phyloP scores from a whole-genome alignment of 1,140 invertebrate genomes.

The Brachionus plicatilis region DNA sequence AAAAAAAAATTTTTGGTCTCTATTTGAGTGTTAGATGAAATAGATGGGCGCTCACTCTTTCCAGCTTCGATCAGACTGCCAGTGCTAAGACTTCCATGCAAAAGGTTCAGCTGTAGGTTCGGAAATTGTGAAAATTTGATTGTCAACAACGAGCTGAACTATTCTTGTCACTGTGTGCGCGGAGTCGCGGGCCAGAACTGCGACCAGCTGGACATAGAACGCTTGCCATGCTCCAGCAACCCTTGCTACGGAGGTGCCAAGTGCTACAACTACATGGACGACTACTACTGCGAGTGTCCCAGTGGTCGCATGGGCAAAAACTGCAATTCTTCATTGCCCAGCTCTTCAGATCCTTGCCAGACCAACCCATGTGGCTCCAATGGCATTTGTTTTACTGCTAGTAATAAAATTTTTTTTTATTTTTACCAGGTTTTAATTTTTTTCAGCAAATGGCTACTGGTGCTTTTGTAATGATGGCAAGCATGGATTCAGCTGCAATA shows the following conservation, averaged over 20 bases:
- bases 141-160: slow-evolving; percentile 13
- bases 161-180: slow-evolving; percentile 26
- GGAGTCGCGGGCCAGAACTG: slow-evolving; percentile 21
- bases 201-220: slow-evolving; percentile 6
- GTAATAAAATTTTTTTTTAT: background rate
- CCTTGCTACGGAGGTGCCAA: slow-evolving; percentile 39
- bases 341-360: background rate
- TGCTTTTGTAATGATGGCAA: slow-evolving; percentile 38
- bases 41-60: background rate
- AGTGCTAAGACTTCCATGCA: slow-evolving; percentile 15
- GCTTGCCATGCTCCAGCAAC: slow-evolving; percentile 15
- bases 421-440: background rate
- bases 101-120: slow-evolving; percentile 26
- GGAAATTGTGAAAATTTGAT: slow-evolving; percentile 40
- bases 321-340: slow-evolving; percentile 27
- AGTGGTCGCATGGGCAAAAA: slow-evolving; percentile 35
- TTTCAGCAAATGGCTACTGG: slow-evolving; percentile 37
- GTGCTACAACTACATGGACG: slow-evolving; percentile 37
- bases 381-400: slow-evolving; percentile 37
- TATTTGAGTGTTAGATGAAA: background rate
- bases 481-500: background rate
- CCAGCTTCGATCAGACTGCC: background rate
- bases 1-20: background rate
- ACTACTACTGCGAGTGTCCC: slow-evolving; percentile 38
- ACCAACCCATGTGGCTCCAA: slow-evolving; percentile 13